Evolutionary conservation across 2,888 invertebrate genomes (phyloP).

Genomic region (Anarsia innoxiella): DNA sequence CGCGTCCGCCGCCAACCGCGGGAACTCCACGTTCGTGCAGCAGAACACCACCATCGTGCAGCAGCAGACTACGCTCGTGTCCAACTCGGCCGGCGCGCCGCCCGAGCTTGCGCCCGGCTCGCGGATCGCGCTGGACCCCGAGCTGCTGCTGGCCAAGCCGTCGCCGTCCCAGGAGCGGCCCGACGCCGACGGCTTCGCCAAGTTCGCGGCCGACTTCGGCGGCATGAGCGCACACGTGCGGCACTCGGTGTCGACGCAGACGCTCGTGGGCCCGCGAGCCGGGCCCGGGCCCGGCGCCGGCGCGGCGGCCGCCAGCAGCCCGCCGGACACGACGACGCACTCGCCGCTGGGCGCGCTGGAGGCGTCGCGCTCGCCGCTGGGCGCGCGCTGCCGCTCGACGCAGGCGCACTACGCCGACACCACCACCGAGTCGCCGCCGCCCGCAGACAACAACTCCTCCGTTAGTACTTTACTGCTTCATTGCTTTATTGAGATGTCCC

Average conservation of each 20-base stretch:
- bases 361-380: constrained; percentile 30
- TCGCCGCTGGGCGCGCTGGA: constrained; percentile 81
- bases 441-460: constrained; percentile 55
- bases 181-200: constrained; percentile 33
- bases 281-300: constrained; percentile 41
- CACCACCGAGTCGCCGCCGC: constrained; percentile 64
- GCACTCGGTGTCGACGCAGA: constrained; percentile 86
- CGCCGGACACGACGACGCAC: constrained; percentile 90
- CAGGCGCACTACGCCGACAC: constrained; percentile 57
- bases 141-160: constrained; percentile 65
- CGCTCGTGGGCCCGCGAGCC: constrained; percentile 65
- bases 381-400: constrained; percentile 26
- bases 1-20: constrained; percentile 70
- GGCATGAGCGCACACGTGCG: constrained; percentile 42
- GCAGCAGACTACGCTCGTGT: constrained; percentile 85
- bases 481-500: no score
- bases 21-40: constrained; percentile 84
- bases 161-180: constrained; percentile 26
- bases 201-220: constrained; percentile 35
- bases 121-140: constrained; percentile 66
- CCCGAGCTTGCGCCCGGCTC: constrained; percentile 81
- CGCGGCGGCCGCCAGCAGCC: constrained; percentile 51
- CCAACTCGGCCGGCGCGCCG: constrained; percentile 72
- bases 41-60: constrained; percentile 91
- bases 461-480: constrained; percentile 38